Base-by-base conservation (phyloP, 2,888 invertebrate species). In the Drosophila mimetica region DNA sequence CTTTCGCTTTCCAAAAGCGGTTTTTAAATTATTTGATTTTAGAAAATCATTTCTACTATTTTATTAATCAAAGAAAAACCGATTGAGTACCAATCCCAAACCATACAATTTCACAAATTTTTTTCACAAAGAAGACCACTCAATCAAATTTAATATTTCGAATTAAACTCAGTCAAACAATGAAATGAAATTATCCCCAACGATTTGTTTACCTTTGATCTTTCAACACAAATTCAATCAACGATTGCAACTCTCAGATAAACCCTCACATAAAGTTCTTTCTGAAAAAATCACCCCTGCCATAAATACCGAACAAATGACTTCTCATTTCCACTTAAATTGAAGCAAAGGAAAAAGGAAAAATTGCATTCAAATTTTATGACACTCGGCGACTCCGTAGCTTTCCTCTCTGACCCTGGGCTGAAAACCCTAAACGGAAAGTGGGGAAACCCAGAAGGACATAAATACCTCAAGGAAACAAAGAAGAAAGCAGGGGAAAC, bases 301-400 rank as follows among this genome's bases (percentile, higher is more conserved):
- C 60, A 69, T 57, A 69, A 74, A 71, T 58, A 63, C 41, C 41
- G 51, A 71, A 76, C 72, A 84, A 84, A 84, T 71, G 82, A 55
- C 72, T 76, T 48, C 69, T 73, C 67, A 75, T 77, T 83, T 77
- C 70, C 71, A 79, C 77, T 48, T 66, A 79, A 75, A 76, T 71
- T 75, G 67, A 65, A 70, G 66, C 46, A 60, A 77, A 48, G 18
- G 9, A 36, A 34, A n/a, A 51, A 5, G 36, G 25, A 48, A 48
- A 53, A 67, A 44, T 59, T 59, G 82, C 74, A 77, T 82, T 82
- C 76, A 71, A 77, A 79, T 85, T 82, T 79, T 63, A 85, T 74
- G 82, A 71, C 48, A 71, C 65, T 59, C 14, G 37, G 54, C 22
- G 16, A 34, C 18, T 51, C 44, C 37, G 44, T 13, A 36, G 37